These are phyloP conservation scores for Cryptosula pallasiana DNA, from an alignment of 2,888 invertebrate species.

Conservation along the genomic window DNA sequence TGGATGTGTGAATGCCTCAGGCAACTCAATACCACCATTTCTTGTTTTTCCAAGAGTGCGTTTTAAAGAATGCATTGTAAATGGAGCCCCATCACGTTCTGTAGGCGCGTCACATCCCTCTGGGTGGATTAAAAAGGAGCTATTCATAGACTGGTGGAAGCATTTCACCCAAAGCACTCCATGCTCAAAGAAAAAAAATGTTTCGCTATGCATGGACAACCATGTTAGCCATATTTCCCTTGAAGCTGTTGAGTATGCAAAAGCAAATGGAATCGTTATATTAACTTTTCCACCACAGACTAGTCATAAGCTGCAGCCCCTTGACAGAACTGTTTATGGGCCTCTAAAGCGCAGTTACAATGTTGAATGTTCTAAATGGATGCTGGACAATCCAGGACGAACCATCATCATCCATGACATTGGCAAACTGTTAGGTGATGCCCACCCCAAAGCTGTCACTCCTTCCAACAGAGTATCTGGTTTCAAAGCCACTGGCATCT, in stretches of 20 bases:
- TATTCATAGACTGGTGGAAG: slow-evolving; percentile 38
- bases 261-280: slow-evolving; percentile 43
- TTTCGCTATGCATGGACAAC: slow-evolving; percentile 35
- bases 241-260: slow-evolving; percentile 34
- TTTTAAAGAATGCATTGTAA: slow-evolving; percentile 37
- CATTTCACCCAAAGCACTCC: slow-evolving; percentile 44
- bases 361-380: slow-evolving; percentile 33
- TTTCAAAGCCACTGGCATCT: slow-evolving; percentile 29
- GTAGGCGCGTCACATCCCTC: slow-evolving; percentile 35
- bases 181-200: slow-evolving; percentile 33
- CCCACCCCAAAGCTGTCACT: slow-evolving; percentile 29
- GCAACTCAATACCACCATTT: slow-evolving; percentile 32
- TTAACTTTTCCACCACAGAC: slow-evolving; percentile 49
- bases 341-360: slow-evolving; percentile 43
- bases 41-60: slow-evolving; percentile 38
- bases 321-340: slow-evolving; percentile 44
- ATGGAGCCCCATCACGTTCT: slow-evolving; percentile 39
- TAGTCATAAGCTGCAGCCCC: slow-evolving; percentile 49
- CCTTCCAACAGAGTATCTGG: slow-evolving; percentile 29
- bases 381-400: slow-evolving; percentile 41
- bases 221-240: too few relatives aligned
- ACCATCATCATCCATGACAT: slow-evolving; percentile 49
- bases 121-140: slow-evolving; percentile 38
- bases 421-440: slow-evolving; percentile 30
- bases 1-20: too few relatives aligned